Evolutionary conservation across 2,888 invertebrate genomes (phyloP).

Genomic region (Dioctria rufipes): DNA sequence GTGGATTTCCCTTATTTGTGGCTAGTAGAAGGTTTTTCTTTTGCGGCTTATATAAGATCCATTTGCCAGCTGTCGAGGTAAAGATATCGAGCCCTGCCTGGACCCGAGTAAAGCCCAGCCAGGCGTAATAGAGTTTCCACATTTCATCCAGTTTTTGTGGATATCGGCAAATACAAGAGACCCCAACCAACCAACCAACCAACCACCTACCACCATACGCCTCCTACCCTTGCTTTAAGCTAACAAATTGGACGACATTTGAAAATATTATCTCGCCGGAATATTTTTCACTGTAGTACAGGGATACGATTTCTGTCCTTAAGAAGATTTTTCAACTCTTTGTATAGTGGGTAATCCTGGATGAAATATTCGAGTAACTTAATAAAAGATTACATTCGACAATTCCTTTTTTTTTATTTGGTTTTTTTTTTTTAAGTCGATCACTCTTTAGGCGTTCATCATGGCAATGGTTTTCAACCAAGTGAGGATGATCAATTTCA

Average conservation of each 20-base stretch:
- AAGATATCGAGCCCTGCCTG: conserved; percentile 51
- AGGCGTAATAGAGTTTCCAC: conserved; percentile 51
- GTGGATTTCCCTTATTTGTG: conserved; percentile 52
- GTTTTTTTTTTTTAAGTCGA: no score
- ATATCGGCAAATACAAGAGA: conserved; percentile 48
- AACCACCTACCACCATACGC: no score
- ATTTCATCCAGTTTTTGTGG: conserved; percentile 51
- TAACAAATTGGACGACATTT: conserved; percentile 52
- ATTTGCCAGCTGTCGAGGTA: conserved; percentile 52
- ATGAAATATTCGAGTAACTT: conserved; percentile 46
- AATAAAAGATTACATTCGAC: conserved; percentile 38
- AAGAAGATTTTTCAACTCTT: conserved; percentile 35
- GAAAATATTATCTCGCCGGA: conserved; percentile 45
- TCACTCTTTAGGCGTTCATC: no score
- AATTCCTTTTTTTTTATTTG: conserved; percentile 8
- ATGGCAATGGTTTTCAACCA: no score
- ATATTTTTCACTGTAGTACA: conserved; percentile 24
- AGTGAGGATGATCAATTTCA: no score
- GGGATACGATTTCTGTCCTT: conserved; percentile 40
- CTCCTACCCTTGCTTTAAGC: neutral
- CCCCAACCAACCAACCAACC: neutral
- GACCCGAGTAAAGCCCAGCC: conserved; percentile 50
- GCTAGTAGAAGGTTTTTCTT: conserved; percentile 42
- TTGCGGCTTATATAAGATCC: conserved; percentile 51
- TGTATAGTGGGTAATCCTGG: conserved; percentile 39